Evolutionary conservation across 2,888 invertebrate genomes (phyloP).

Genomic region (Norana najaformis): DNA sequence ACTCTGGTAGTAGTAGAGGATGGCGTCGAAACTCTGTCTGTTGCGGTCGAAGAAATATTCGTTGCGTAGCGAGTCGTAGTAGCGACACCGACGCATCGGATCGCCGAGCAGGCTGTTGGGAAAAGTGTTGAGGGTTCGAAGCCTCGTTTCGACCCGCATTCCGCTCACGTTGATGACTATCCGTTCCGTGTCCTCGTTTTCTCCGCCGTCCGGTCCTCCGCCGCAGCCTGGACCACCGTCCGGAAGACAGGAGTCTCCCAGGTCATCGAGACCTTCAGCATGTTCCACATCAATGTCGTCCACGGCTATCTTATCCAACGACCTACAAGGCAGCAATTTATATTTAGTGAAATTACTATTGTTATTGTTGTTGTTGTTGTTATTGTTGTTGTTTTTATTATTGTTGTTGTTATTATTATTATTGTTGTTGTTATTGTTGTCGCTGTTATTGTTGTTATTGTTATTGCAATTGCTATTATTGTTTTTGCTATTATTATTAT

Average conservation of each 20-base stretch:
- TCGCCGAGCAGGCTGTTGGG: slow-evolving; percentile 76
- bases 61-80: slow-evolving; percentile 96
- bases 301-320: not conserved
- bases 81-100: slow-evolving; percentile 78
- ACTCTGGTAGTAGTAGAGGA: slow-evolving; percentile 70
- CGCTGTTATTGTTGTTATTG: too few relatives aligned
- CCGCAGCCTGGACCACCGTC: not conserved
- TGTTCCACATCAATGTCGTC: not conserved
- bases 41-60: slow-evolving; percentile 99
- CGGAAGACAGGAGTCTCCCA: not conserved
- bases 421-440: too few relatives aligned
- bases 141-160: slow-evolving; percentile 34
- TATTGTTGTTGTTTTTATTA: too few relatives aligned
- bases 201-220: not conserved
- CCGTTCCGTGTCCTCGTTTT: slow-evolving; percentile 23
- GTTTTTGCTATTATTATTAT: too few relatives aligned
- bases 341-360: too few relatives aligned
- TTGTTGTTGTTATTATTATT: too few relatives aligned
- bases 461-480: too few relatives aligned
- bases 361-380: too few relatives aligned
- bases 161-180: slow-evolving; percentile 38
- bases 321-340: not conserved
- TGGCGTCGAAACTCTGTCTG: slow-evolving; percentile 98
- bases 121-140: slow-evolving; percentile 35
- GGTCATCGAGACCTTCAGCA: not conserved